Evolutionary conservation across 2,888 invertebrate species (phyloP), one percentile per base, ranked within the genome.

Genomic region (Oscheius onirici): DNA sequence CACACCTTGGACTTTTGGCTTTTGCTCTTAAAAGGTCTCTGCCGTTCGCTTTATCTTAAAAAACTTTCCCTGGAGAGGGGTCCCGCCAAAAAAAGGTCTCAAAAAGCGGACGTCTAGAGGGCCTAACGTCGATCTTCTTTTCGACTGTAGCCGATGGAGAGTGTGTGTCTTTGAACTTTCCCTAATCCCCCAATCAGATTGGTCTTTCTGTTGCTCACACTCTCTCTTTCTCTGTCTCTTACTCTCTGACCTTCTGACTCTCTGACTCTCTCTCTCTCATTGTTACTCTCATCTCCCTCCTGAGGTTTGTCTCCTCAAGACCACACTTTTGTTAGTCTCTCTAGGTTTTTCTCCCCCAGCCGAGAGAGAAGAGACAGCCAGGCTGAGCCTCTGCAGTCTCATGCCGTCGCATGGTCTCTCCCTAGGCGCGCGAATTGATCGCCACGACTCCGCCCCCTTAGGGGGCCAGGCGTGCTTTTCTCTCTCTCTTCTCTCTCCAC

Each of bases 351-450:
- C 34, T 34, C 34, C 34, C 34, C 34, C 34, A 34, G 34, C 8
- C 34, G 34, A 34, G 34, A 34, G 34, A 34, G 34, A 34, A 34
- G 34, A 34, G 34, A 34, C 34, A 34, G 34, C 34, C 34, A 34
- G 34, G 5, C 34, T 6, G 3, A 26, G 20, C 46, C 22, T 58
- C 63, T 63, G 46, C 34, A 22, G 46, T 49, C 63, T 61, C 46
- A 20, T 44, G 24, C 13, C 63, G n/a, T 15, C 22, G 46, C 24
- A 26, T 24, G 49, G 46, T 63, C 63, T 63, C 49, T 63, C 46
- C 60, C 43, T 51, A n/a, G 26, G 28, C 49, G 63, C 63, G 61
- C 61, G 63, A 46, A 63, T 63, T 63, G 63, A 63, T 63, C 63
- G 63, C 63, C 49, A 10, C 26, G 63, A 49, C 63, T 28, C 46